A percentile compares a stretch with the other conserved stretches of the same genome.
Conservation (phyloP, 2,797 vertebrate genomes). For the Loriculus beryllinus region DNA sequence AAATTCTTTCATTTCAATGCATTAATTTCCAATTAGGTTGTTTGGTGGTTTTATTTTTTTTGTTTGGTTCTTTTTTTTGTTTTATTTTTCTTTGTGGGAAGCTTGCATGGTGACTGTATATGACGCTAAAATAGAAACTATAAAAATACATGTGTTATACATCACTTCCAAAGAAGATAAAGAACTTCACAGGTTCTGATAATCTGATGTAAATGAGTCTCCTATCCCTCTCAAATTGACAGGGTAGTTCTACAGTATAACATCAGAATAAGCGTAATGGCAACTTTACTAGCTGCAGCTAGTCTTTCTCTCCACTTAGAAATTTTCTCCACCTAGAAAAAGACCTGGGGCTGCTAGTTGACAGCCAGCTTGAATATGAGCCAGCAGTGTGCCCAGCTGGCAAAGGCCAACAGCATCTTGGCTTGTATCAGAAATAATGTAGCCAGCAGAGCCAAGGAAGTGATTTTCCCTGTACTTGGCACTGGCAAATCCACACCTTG, state of each 20-base stretch:
- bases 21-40: neutral
- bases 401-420: neutral
- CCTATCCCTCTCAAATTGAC: neutral
- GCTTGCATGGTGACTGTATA: neutral
- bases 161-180: neutral
- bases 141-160: neutral
- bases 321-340: neutral
- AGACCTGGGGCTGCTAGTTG: neutral
- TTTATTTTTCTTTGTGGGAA: neutral
- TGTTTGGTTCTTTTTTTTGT: neutral
- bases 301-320: neutral
- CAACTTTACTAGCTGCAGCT: neutral
- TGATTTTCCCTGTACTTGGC: accelerated
- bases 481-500: accelerated
- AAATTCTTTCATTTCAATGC: neutral
- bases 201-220: neutral
- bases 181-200: neutral
- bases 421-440: accelerated
- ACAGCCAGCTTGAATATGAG: neutral
- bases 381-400: neutral
- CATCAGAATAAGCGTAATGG: neutral
- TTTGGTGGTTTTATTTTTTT: neutral
- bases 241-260: neutral
- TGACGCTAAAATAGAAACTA: neutral
- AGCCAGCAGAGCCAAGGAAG: neutral